phyloP scores from a whole-genome alignment of 1,140 invertebrate species.

The Drosophila pruinosa region DNA sequence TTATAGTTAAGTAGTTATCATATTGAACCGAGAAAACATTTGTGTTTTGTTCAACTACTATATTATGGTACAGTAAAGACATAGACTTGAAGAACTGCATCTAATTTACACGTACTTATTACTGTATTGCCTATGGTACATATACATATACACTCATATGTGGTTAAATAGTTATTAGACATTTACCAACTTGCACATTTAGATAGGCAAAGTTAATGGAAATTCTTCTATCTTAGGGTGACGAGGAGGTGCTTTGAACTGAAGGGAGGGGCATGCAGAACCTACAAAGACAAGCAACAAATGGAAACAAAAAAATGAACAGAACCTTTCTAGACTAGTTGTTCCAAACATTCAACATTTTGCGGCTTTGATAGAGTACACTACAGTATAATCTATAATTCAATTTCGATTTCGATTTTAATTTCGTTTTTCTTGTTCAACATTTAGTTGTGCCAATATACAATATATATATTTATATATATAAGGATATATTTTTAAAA shows the following conservation, averaged over 20 bases:
- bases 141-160: conserved; percentile 29
- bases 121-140: conserved; percentile 22
- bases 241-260: background rate
- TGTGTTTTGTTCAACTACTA: background rate
- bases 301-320: background rate
- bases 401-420: conserved; percentile 9
- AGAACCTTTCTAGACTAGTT: conserved; percentile 22
- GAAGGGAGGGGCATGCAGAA: conserved; percentile 1
- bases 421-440: conserved; percentile 35
- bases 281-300: conserved; percentile 7
- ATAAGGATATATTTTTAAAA: conserved; percentile 64
- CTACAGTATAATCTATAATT: conserved; percentile 22
- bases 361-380: background rate
- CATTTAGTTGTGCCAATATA: conserved; percentile 60
- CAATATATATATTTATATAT: conserved; percentile 55
- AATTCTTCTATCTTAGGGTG: background rate
- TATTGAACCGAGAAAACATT: conserved; percentile 1
- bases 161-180: conserved; percentile 56
- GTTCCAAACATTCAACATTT: background rate
- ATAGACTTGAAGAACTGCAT: conserved; percentile 40
- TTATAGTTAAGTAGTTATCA: background rate
- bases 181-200: conserved; percentile 49
- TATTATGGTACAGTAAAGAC: conserved; percentile 16
- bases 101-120: conserved; percentile 38
- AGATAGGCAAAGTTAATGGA: conserved; percentile 44